These are phyloP conservation scores for Pseudopipra pipra DNA, from an alignment of 2,113 vertebrate species.

Conservation along the genomic window DNA sequence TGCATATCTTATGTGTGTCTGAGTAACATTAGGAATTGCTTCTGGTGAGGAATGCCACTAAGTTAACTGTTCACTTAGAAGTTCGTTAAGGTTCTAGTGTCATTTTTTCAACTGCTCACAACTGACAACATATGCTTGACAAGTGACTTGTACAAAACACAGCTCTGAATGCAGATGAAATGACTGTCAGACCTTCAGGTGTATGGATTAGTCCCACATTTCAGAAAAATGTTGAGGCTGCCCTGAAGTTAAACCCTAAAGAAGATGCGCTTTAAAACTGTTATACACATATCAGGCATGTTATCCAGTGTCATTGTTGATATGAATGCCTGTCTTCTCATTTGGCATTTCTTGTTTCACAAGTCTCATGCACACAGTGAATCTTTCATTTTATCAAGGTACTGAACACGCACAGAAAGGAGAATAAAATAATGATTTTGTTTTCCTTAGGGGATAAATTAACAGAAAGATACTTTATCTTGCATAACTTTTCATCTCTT, in stretches of 20 bases:
- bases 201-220: not conserved
- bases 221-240: not conserved
- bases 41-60: slow-evolving; percentile 21
- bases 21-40: slow-evolving; percentile 12
- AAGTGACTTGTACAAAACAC: not conserved
- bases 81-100: not conserved
- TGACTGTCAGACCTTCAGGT: not conserved
- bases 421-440: slow-evolving; percentile 35
- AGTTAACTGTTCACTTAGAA: not conserved
- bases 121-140: not conserved
- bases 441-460: slow-evolving; percentile 45
- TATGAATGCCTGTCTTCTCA: not conserved
- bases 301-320: not conserved
- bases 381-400: not conserved
- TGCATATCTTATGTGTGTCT: slow-evolving; percentile 9
- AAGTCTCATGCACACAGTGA: not conserved
- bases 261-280: not conserved
- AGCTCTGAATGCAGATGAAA: not conserved
- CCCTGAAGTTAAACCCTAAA: not conserved
- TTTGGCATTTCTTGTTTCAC: not conserved
- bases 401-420: not conserved
- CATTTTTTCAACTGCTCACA: not conserved
- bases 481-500: not conserved
- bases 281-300: not conserved
- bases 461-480: not conserved